Base-by-base conservation (phyloP, 2,888 invertebrate genomes). In the Megaustenia siamemsis region DNA sequence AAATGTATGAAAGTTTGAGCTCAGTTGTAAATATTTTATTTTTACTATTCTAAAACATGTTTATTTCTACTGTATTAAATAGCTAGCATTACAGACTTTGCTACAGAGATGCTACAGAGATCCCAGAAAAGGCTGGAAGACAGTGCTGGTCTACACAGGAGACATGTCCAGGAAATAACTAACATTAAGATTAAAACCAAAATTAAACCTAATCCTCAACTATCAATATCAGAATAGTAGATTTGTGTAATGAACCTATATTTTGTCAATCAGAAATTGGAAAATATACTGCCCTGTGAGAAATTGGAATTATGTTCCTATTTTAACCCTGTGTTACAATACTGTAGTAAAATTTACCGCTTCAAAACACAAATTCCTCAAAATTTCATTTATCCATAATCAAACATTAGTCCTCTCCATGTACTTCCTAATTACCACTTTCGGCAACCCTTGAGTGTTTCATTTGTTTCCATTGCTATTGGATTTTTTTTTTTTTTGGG, bases 61-160 rank as follows among this genome's bases (percentile, higher is more conserved):
- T 40, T 15, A 24, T 24, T 77, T n/a, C 28, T 24, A 40, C 45
- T 66, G 66, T 86, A 38, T 69, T 6, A 21, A 84, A 10, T 87
- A 91, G 91, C 86, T 38, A 86, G 83, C 69, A 84, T 90, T 40
- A 86, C 88, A 53, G 86, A 82, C 40, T 53, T 88, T 53, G 87
- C 90, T 18, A 88, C 90, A 24, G 88, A 86, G 15, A 91, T 91
- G 83, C 87, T 92, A 86, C 53, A 90, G 66, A 84, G 91, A 45
- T 92, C 92, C 18, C 91, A 92, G 85, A 86, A 87, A 32, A 87
- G 91, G n/a, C 77, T 90, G 43, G 91, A 91, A 69, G 88, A 89
- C 15, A 79, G 84, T 8, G 66, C 89, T 0, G 80, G 83, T 45
- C 85, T 85, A 21, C 91, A 92, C 82, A 88, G 87, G 53, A 81